Percentiles rank a stretch among this genome's conserved stretches.
These are phyloP conservation scores for Tetanocera ferruginea DNA, from an alignment of 2,888 invertebrate genomes.

Conservation along the genomic window DNA sequence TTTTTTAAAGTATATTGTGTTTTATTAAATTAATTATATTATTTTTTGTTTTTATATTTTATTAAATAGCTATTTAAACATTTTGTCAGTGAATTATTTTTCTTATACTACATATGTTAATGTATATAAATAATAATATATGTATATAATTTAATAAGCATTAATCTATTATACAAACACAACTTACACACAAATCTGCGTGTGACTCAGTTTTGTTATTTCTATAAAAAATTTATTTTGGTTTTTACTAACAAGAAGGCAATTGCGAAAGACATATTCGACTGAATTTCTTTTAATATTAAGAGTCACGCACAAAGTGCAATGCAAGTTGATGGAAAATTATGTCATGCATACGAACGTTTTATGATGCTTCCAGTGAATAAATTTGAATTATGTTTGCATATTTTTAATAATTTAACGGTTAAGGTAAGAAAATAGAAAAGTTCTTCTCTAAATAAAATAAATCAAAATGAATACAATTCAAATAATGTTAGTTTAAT, in stretches of 20 bases:
- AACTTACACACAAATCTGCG: constrained; percentile 3
- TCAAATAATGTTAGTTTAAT: background rate
- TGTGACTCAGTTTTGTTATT: background rate
- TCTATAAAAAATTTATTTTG: constrained; percentile 3
- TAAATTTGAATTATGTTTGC: background rate
- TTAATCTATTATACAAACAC: background rate
- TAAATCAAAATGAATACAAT: background rate
- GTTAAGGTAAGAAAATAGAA: background rate
- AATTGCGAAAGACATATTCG: background rate
- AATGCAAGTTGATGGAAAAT: background rate
- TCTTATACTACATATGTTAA: too few relatives aligned
- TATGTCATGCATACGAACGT: background rate
- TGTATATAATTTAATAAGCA: constrained; percentile 1
- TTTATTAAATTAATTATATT: background rate
- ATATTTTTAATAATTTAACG: background rate
- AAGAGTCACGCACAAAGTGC: background rate
- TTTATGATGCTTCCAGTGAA: too few relatives aligned
- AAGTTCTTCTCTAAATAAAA: background rate
- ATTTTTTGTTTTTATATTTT: background rate
- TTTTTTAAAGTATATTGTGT: background rate
- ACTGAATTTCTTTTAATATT: constrained; percentile 5
- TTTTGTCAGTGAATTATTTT: too few relatives aligned
- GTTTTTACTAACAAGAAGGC: constrained; percentile 5
- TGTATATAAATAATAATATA: background rate
- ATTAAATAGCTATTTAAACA: too few relatives aligned